These are phyloP conservation scores for Frankliniella intonsa DNA, from an alignment of 2,888 invertebrate species.

Conservation along the genomic window DNA sequence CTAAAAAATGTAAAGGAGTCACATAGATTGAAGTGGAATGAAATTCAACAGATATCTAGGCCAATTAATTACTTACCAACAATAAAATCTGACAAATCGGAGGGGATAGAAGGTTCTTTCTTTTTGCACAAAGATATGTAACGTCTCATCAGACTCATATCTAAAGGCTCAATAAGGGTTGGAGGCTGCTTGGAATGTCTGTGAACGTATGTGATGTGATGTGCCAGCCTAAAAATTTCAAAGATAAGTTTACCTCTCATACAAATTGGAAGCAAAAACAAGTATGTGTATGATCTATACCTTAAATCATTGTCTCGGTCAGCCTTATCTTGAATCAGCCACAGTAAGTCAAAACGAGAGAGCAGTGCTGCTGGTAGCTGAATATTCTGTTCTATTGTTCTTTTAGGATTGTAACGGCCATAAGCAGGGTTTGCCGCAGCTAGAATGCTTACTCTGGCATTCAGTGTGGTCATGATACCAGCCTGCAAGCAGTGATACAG, in stretches of 20 bases:
- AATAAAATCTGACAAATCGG: conserved; percentile 79
- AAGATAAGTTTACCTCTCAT: not conserved
- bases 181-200: conserved; percentile 86
- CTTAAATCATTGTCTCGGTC: conserved; percentile 63
- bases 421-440: conserved; percentile 99
- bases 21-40: not conserved
- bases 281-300: conserved; percentile 41
- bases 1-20: not conserved
- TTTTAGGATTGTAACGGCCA: conserved; percentile 94
- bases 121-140: conserved; percentile 89
- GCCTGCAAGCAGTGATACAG: conserved; percentile 55
- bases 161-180: conserved; percentile 62
- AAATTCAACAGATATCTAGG: not conserved
- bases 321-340: conserved; percentile 83
- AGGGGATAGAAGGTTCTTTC: conserved; percentile 82
- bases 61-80: conserved; percentile 54
- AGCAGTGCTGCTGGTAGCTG: conserved; percentile 95
- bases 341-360: conserved; percentile 92
- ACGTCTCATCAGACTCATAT: conserved; percentile 89
- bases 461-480: conserved; percentile 96
- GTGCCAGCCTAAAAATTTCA: conserved; percentile 62
- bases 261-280: conserved; percentile 39
- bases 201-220: conserved; percentile 97
- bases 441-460: conserved; percentile 94
- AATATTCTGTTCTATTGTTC: conserved; percentile 94